Conservation (phyloP, 2,797 vertebrate species). For the Tympanoctomys barrerae region DNA sequence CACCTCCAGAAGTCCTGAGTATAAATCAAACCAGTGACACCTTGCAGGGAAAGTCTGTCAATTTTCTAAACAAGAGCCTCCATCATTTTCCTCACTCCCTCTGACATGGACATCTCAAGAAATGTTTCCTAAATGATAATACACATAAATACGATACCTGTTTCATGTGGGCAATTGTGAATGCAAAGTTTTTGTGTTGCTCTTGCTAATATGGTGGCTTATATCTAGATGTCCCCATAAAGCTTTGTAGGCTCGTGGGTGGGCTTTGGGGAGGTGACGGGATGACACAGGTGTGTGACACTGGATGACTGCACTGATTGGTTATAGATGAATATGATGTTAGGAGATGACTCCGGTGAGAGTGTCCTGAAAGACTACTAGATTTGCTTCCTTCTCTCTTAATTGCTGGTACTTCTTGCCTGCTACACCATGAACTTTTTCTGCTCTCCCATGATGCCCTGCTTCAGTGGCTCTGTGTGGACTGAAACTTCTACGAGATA, state of each 20-base stretch:
- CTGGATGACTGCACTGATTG: background rate
- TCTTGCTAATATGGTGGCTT: background rate
- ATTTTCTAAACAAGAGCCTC: background rate
- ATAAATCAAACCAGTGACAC: too few species aligned
- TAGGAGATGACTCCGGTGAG: background rate
- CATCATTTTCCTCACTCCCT: background rate
- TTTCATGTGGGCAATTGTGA: rapidly evolving
- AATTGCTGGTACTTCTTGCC: background rate
- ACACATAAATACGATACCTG: background rate
- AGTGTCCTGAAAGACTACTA: background rate
- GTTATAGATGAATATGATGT: background rate
- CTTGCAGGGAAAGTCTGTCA: background rate
- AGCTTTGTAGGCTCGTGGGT: background rate
- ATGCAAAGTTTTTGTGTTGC: background rate
- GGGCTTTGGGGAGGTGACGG: background rate
- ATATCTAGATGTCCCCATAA: background rate
- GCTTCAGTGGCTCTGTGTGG: background rate
- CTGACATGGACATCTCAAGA: rapidly evolving
- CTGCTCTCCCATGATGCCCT: background rate
- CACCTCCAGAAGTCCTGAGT: too few species aligned
- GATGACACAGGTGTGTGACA: background rate
- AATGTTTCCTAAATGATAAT: background rate
- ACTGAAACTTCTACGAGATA: background rate
- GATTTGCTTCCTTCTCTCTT: background rate
- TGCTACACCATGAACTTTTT: background rate